Evolutionary conservation across 2,113 vertebrate species (phyloP).

Genomic region (Oceanites oceanicus): DNA sequence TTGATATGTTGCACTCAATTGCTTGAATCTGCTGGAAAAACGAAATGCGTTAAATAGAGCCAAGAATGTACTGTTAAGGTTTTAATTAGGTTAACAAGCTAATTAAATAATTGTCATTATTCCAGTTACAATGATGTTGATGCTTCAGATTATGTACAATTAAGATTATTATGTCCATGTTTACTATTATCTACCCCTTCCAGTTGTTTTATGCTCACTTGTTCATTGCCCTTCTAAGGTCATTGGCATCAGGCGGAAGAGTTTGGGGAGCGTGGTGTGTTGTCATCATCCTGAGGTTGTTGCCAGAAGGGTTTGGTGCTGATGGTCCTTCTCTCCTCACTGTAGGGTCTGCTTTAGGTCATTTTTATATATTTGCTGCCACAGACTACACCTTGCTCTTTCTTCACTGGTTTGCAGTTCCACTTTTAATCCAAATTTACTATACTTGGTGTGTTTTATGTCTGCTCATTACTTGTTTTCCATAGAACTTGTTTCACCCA

Average conservation of each 20-base stretch:
- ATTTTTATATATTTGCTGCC: neutral
- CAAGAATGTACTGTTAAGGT: neutral
- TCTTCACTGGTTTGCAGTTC: neutral
- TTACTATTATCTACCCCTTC: neutral
- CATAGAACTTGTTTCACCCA: neutral
- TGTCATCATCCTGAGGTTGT: rapidly evolving
- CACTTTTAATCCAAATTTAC: neutral
- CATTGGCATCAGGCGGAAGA: neutral
- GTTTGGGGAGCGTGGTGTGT: rapidly evolving
- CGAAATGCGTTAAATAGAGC: neutral
- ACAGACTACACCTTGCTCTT: neutral
- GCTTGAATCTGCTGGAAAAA: neutral
- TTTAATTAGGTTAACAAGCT: neutral
- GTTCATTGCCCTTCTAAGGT: rapidly evolving
- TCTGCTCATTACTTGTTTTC: neutral
- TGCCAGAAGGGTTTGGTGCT: neutral
- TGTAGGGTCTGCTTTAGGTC: neutral
- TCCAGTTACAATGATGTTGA: neutral
- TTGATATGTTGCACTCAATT: neutral
- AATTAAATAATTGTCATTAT: neutral
- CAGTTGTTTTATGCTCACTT: rapidly evolving
- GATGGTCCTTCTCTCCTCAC: neutral
- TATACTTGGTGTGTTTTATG: neutral
- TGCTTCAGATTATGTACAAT: neutral
- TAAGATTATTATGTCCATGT: rapidly evolving